Base-by-base conservation (phyloP, 2,888 invertebrate species). In the Thecocarcelia acutangulata region DNA sequence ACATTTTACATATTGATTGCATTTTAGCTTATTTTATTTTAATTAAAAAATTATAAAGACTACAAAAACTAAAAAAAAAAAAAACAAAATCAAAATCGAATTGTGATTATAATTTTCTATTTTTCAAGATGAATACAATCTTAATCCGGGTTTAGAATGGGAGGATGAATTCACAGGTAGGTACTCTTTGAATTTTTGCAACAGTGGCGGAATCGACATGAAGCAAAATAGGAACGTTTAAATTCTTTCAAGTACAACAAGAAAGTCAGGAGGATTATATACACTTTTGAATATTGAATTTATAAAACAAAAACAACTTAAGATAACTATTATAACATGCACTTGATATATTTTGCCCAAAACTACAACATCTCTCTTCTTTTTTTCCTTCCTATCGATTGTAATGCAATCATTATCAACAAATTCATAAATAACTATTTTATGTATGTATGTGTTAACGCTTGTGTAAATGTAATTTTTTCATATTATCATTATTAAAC, bases 91-190 rank as follows among this genome's bases (percentile, higher is more conserved):
- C 75, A 78, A 82, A 83, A 69, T 58, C 66, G 75, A 52, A 77
- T 40, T 79, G 56, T 83, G 77, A 78, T 83, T 80, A 84, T 82
- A 80, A 82, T 84, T 84, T 85, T 85, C 81, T 85, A 85, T 84
- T 94, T 95, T 89, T 96, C 95, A 96, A 97, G 97, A 97, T 95
- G 97, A 97, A 94, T 97, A 97, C 97, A 97, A 97, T 97, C 97
- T 97, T 95, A 97, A 97, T 95, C 97, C 97, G 94, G 97, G 97
- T 96, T 97, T 97, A 97, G 97, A 97, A 94, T 97, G 97, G 97
- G 97, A 97, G 95, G 97, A 97, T 96, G 97, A 97, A 94, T 97
- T 97, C 93, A 97, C 97, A 97, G 97, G 97, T 97, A 97, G 97
- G 97, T 90, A 90, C 89, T 87, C 87, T 86, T 86, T 86, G 85